Conservation (phyloP, 2,797 vertebrate species). For the Sebastolobus altivelis region DNA sequence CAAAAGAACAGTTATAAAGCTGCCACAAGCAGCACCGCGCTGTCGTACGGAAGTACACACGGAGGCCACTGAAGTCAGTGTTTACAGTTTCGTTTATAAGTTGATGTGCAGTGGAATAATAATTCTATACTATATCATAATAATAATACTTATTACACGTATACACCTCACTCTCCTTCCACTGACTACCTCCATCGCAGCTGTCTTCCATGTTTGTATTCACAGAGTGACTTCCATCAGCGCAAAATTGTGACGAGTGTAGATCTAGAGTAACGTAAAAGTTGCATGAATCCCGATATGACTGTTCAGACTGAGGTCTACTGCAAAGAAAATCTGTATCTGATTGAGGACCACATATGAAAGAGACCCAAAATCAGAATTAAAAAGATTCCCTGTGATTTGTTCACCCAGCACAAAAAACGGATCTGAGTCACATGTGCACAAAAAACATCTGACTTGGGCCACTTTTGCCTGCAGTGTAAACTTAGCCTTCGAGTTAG, state of each 20-base stretch:
- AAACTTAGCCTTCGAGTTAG: neutral
- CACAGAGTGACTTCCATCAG: neutral
- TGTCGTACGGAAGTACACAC: neutral
- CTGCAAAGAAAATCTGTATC: neutral
- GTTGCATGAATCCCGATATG: neutral
- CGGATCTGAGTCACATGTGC: neutral
- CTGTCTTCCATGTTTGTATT: neutral
- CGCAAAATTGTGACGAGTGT: neutral
- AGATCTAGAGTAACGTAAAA: neutral
- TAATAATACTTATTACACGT: neutral
- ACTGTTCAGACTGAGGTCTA: neutral
- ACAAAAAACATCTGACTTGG: neutral
- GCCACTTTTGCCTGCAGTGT: neutral
- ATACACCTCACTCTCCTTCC: neutral
- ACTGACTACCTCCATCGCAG: neutral
- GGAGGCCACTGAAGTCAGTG: too few relatives aligned
- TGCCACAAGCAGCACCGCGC: too few relatives aligned
- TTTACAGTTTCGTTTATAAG: too few relatives aligned
- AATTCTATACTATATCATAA: neutral
- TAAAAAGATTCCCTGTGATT: neutral
- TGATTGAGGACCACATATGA: neutral
- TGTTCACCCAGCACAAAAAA: neutral
- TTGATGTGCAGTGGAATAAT: neutral
- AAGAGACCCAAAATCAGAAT: neutral
- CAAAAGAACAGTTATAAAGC: neutral